Base-by-base conservation (phyloP, 2,888 invertebrate genomes). In the Anthophora plumipes region DNA sequence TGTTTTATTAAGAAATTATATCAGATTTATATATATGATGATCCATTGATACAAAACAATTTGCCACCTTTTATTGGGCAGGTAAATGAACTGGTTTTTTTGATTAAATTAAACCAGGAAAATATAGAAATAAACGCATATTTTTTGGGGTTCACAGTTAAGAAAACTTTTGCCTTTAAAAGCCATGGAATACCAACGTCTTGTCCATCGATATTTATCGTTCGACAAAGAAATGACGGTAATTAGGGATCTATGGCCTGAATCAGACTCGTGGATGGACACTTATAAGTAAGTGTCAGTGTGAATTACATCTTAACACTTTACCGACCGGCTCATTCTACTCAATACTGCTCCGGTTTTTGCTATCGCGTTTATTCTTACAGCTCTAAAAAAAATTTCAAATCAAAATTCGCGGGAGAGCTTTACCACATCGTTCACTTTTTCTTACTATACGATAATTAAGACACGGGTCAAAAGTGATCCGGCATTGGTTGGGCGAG, bases 1-100 rank as follows among this genome's bases (percentile, higher is more conserved):
- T 94, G 95, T 87, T 95, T 96, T 82, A 96, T 96, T 92, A 95
- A 96, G 89, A 95, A 95, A 88, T 94, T 96, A 83, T 96, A 96
- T 92, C 96, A 96, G 79, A 95, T 90, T 80, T 92, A 91, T 82
- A 92, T 93, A 60, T 93, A 93, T 81, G 93, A 94, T 55, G 95
- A 95, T 91, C 94, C 95, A 59, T 92, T 94, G 66, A 94, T 95
- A 80, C 95, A 95, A 88, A 94, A 94, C 84, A 94, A 94, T 91
- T 92, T 95, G 68, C 95, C 95, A 80, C 91, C 93, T 22, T 94
- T 95, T 88, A 94, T 95, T 79, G 93, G 93, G 72, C 94, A 95
- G 91, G 94, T 95, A 86, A 93, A 74, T 55, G 48, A 50, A 61
- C 48, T 39, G n/a, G 31, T 46, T 31, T 55, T 41, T 6, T 9